These are phyloP conservation scores for Drosophila bunnanda DNA, from an alignment of 2,888 invertebrate genomes.

Conservation along the genomic window DNA sequence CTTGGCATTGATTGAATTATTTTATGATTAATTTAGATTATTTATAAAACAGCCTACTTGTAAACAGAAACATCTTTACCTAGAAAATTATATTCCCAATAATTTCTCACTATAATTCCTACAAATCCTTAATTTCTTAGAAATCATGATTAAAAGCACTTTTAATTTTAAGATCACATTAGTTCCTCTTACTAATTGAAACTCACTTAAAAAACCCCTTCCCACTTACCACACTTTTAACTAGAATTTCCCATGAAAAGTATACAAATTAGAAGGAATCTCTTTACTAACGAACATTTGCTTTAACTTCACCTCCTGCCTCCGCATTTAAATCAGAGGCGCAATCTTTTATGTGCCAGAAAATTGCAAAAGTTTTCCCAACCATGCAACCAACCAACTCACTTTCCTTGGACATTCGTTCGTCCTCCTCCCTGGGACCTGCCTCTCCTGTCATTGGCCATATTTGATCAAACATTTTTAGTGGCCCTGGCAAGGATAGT, in stretches of 20 bases:
- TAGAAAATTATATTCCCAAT: not conserved
- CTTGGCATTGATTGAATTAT: no score
- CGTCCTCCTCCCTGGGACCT: not conserved
- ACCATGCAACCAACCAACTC: constrained; percentile 10
- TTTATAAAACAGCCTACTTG: not conserved
- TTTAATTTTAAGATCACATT: not conserved
- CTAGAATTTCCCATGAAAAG: not conserved
- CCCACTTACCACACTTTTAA: not conserved
- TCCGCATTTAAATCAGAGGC: not conserved
- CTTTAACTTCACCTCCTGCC: not conserved
- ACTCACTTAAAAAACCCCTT: not conserved
- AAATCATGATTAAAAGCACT: not conserved
- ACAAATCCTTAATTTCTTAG: not conserved
- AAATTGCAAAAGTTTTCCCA: constrained; percentile 50
- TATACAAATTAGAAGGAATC: constrained; percentile 2
- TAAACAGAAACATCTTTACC: not conserved
- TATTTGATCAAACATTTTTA: constrained; percentile 12
- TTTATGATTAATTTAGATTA: not conserved
- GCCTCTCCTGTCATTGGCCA: constrained; percentile 17
- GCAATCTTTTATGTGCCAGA: constrained; percentile 20
- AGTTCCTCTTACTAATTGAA: not conserved
- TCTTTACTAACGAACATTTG: not conserved
- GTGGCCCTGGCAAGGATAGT: constrained; percentile 38
- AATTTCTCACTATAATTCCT: no score
- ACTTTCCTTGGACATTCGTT: constrained; percentile 7